Percentiles rank a stretch among this genome's conserved stretches.
These are phyloP conservation scores for Acanthococcus lagerstroemiae DNA, from an alignment of 2,888 invertebrate genomes.

Conservation along the genomic window DNA sequence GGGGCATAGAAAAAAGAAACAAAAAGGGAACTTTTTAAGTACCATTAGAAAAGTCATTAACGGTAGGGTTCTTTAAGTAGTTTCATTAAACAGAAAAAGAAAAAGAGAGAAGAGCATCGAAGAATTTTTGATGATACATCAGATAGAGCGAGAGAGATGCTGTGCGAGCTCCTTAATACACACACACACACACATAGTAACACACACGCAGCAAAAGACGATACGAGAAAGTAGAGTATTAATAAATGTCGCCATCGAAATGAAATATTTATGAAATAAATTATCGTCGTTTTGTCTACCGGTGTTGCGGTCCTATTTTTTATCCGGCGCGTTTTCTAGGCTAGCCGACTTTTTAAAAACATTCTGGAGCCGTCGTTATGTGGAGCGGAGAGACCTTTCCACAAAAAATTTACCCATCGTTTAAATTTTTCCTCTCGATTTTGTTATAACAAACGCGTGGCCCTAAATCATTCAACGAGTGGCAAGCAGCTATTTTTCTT, in stretches of 20 bases:
- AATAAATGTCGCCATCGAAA: constrained; percentile 21
- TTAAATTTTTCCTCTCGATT: no score
- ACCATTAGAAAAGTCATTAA: constrained; percentile 28
- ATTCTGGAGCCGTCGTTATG: no score
- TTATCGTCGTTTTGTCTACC: constrained; percentile 7
- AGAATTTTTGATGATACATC: constrained; percentile 12
- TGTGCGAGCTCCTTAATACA: background rate
- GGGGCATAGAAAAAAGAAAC: background rate
- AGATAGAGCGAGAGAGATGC: background rate
- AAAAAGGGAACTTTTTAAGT: constrained; percentile 13
- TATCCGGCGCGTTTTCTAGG: no score
- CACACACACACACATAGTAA: background rate
- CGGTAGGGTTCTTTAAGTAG: constrained; percentile 25
- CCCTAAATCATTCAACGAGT: no score
- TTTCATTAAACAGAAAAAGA: constrained; percentile 5
- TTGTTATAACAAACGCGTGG: no score
- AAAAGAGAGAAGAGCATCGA: background rate
- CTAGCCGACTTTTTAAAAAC: no score
- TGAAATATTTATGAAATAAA: constrained; percentile 23
- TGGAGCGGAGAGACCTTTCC: no score
- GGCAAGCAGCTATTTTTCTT: no score
- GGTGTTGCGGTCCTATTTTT: no score
- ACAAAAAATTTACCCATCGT: no score
- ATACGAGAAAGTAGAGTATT: constrained; percentile 9
- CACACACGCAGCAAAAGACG: background rate